Conservation (phyloP, 1,140 invertebrate species). For the Elymnias hypermnestra region DNA sequence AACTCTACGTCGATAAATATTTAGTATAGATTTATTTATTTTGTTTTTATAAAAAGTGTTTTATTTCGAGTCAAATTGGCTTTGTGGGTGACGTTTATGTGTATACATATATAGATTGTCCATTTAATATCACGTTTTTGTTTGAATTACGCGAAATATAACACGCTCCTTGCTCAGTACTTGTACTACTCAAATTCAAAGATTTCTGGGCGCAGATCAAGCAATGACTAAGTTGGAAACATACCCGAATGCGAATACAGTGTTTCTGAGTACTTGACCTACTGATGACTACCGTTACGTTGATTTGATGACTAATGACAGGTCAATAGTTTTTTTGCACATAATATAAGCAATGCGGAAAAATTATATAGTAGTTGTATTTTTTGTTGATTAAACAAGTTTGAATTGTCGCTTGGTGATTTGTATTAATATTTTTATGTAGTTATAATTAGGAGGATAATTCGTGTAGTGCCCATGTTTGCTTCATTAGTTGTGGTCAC, state of each 20-base stretch:
- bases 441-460: too few relatives aligned
- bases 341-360: not conserved
- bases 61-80: too few relatives aligned
- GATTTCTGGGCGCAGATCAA: not conserved
- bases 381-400: slow-evolving; percentile 8
- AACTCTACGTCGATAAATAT: too few relatives aligned
- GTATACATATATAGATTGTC: too few relatives aligned
- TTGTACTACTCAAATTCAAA: not conserved
- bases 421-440: too few relatives aligned
- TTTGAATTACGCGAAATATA: not conserved
- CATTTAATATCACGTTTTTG: not conserved
- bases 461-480: too few relatives aligned
- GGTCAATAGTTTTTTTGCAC: slow-evolving; percentile 21
- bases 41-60: too few relatives aligned
- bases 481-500: too few relatives aligned
- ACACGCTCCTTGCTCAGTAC: not conserved
- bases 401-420: not conserved
- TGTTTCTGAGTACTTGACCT: slow-evolving; percentile 62
- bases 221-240: slow-evolving; percentile 36
- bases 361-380: not conserved
- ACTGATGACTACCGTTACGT: slow-evolving; percentile 40
- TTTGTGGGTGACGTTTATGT: too few relatives aligned
- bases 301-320: slow-evolving; percentile 34
- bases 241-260: slow-evolving; percentile 27
- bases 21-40: too few relatives aligned